Base-by-base conservation (phyloP, 2,888 invertebrate species). In the Pollenia griseotomentosa region DNA sequence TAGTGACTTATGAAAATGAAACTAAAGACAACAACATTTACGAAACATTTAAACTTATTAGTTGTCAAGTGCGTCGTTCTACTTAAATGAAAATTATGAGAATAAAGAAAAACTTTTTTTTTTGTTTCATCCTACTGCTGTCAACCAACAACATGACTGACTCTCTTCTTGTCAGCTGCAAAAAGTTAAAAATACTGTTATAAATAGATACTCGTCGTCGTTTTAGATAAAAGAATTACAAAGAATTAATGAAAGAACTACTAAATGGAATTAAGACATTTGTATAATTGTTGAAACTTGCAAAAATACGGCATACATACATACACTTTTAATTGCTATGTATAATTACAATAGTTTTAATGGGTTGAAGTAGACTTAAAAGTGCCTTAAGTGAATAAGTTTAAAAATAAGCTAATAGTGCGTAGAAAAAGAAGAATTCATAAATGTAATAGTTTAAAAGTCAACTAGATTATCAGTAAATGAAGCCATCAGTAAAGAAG, bases 231-330 rank as follows among this genome's bases (percentile, higher is more conserved):
- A 65, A 73, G 10, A 23, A 63, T 55, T 40, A 48, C 40, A 46
- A 73, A 63, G 33, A 65, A 46, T 2, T 2, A 19, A 73, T 73
- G 44, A 63, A 80, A 53, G 63, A 53, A 53, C n/a, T 51, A 61
- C 51, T 73, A 55, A 65, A 65, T 57, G 44, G 46, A 73, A 57
- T 73, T 65, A 57, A 55, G 46, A 40, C 46, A 48, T 81, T 66
- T 8, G 57, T 2, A 19, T 63, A 66, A 71, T 71, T 51, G 51
- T 12, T 59, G 42, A 42, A 51, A 74, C 51, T 63, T 75, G 14
- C 9, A 3, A 12, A 61, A 12, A 2, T 40, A 33, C 14, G 10
- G 19, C 16, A n/a, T 33, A 12, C 53, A 40, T 9, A 53, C 10
- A 19, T 42, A 42, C 12, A 71, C 42, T n/a, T 53, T 6, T 6